phyloP scores from a whole-genome alignment of 2,888 invertebrate genomes.

The Cantharis rufa region DNA sequence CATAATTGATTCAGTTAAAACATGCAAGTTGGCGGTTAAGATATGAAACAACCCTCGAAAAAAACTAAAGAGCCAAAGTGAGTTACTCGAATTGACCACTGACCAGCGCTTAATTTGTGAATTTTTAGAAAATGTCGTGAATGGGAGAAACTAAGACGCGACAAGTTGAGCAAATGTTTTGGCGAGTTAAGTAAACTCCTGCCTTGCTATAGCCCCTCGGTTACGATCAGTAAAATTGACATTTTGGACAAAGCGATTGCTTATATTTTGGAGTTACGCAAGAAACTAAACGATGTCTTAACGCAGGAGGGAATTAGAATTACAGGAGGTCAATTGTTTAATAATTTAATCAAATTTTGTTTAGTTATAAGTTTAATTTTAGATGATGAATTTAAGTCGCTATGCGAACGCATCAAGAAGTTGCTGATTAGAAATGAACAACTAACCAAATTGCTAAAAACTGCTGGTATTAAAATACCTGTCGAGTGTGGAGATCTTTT shows the following conservation, averaged over 20 bases:
- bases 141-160: conserved; percentile 72
- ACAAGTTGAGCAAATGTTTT: conserved; percentile 65
- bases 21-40: not conserved
- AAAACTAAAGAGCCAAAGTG: not conserved
- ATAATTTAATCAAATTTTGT: not conserved
- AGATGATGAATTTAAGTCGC: conserved; percentile 49
- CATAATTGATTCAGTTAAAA: not conserved
- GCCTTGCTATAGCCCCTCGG: conserved; percentile 58
- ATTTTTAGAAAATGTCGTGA: conserved; percentile 55
- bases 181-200: conserved; percentile 57
- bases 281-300: conserved; percentile 43
- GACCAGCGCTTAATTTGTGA: not conserved
- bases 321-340: conserved; percentile 8
- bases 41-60: not conserved
- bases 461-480: conserved; percentile 54
- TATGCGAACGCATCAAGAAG: conserved; percentile 51
- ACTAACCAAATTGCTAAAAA: conserved; percentile 49
- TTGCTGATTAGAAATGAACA: conserved; percentile 53
- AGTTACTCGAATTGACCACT: not conserved
- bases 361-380: conserved; percentile 25
- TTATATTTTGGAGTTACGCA: conserved; percentile 52
- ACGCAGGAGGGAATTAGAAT: conserved; percentile 14
- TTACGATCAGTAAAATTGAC: conserved; percentile 52
- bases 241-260: conserved; percentile 53
- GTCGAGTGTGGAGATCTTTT: conserved; percentile 45